Base-by-base conservation (phyloP, 2,888 invertebrate genomes). In the Tridacna gigas region DNA sequence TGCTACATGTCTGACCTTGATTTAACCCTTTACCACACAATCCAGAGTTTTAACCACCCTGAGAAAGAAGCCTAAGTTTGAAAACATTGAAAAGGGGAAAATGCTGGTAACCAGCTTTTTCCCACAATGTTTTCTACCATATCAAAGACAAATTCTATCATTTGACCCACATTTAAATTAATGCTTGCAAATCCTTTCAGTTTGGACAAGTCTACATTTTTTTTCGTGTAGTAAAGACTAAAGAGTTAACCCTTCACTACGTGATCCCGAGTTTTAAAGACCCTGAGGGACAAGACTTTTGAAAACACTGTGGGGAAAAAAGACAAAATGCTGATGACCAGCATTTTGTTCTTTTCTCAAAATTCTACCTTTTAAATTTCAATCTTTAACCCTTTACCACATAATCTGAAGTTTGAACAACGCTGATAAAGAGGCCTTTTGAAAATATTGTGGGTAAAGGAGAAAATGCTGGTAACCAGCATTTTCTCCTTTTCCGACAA, bases 61-160 rank as follows among this genome's bases (percentile, higher is more conserved):
- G 9, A 56, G 56, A 56, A 56, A n/a, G 56, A 65, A 65, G 65
- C 13, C 65, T 65, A n/a, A n/a, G n/a, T 65, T 65, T 20, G 65
- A 65, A 65, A 22, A 65, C 3, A 65, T 65, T 13, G 65, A 65
- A 20, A 65, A 65, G 22, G n/a, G 9, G 25, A 65, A 25, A 65
- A 22, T 22, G 25, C 25, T 65, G 13, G 25, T 22, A 65, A 56
- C 18, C 37, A 37, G 37, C 7, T 4, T 37, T 37, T 37, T 37
- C 37, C 7, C 37, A 2, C 2, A 37, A 37, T 37, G 37, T 37
- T 7, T 37, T 37, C 37, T 37, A 7, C 7, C 3, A 37, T 7
- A 37, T 37, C 37, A 37, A 37, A 37, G 7, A 37, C 37, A 37
- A 37, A n/a, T n/a, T n/a, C 37, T 37, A 4, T 37, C 37, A 37